Percentiles rank a stretch among this genome's conserved stretches.
These are phyloP conservation scores for Sebastes minor DNA, from an alignment of 2,797 vertebrate species.

Conservation along the genomic window DNA sequence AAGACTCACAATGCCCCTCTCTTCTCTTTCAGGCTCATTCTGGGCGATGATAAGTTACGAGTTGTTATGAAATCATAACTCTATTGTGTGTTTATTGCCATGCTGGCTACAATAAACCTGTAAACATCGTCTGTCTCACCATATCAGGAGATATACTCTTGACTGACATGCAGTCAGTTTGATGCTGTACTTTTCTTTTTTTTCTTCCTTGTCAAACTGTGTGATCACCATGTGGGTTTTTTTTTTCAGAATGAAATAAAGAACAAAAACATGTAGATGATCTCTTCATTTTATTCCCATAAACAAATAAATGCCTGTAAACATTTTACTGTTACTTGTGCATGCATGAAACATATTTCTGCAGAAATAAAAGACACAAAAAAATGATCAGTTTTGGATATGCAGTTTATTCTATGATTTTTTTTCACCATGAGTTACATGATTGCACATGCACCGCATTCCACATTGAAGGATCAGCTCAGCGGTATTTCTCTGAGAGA, in stretches of 20 bases:
- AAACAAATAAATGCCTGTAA: neutral
- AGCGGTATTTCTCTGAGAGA: conserved; percentile 89
- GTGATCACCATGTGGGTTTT: neutral
- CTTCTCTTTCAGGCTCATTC: conserved; percentile 69
- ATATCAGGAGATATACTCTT: neutral
- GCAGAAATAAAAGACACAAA: neutral
- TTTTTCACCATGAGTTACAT: neutral
- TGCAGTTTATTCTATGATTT: conserved; percentile 44
- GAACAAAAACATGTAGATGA: neutral
- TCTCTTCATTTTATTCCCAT: neutral
- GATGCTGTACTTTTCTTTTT: neutral
- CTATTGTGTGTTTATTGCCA: neutral
- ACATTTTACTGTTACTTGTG: neutral
- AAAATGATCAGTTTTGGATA: neutral
- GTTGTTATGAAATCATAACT: conserved; percentile 70
- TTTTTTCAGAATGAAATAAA: conserved; percentile 25
- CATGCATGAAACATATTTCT: neutral
- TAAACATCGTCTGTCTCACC: neutral
- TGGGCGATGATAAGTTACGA: conserved; percentile 77
- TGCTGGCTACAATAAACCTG: neutral
- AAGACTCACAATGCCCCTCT: neutral
- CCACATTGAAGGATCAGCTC: neutral
- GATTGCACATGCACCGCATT: neutral
- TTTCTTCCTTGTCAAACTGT: neutral
- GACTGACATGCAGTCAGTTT: neutral